These are phyloP conservation scores for Sparidentex hasta DNA, from an alignment of 2,797 vertebrate species.

Conservation along the genomic window DNA sequence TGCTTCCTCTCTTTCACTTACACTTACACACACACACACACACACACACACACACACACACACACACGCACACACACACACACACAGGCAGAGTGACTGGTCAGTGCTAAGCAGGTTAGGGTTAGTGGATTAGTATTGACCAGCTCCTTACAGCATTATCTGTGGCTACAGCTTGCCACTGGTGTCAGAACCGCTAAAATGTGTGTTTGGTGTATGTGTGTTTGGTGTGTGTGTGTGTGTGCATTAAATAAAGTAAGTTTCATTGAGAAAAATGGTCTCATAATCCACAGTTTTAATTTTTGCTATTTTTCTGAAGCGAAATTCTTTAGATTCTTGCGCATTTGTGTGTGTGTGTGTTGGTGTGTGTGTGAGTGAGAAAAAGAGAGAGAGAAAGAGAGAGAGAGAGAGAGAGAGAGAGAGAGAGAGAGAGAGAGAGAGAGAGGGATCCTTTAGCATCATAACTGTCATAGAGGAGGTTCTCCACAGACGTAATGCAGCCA, in stretches of 20 bases:
- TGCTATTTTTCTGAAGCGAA: not conserved
- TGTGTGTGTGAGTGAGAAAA: slow-evolving; percentile 8
- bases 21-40: slow-evolving; percentile 34
- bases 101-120: slow-evolving; percentile 94
- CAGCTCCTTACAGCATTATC: slow-evolving; percentile 93
- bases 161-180: slow-evolving; percentile 78
- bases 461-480: slow-evolving; percentile 72
- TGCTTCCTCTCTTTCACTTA: slow-evolving; percentile 41
- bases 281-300: slow-evolving; percentile 1
- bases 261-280: not conserved
- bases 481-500: slow-evolving; percentile 71
- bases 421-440: not conserved
- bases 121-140: slow-evolving; percentile 96
- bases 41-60: slow-evolving; percentile 38
- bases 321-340: not conserved
- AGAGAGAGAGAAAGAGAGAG: not conserved
- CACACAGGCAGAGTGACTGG: slow-evolving; percentile 83
- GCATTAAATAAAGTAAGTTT: not conserved
- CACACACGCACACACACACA: slow-evolving; percentile 29
- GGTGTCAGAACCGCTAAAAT: slow-evolving; percentile 63
- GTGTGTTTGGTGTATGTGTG: slow-evolving; percentile 9
- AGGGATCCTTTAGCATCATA: slow-evolving; percentile 75
- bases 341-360: too few species aligned
- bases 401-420: not conserved
- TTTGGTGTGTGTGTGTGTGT: too few species aligned